Evolutionary conservation across 2,113 vertebrate genomes (phyloP), one percentile per base, ranked within the genome.

Genomic region (Callithrix jacchus): DNA sequence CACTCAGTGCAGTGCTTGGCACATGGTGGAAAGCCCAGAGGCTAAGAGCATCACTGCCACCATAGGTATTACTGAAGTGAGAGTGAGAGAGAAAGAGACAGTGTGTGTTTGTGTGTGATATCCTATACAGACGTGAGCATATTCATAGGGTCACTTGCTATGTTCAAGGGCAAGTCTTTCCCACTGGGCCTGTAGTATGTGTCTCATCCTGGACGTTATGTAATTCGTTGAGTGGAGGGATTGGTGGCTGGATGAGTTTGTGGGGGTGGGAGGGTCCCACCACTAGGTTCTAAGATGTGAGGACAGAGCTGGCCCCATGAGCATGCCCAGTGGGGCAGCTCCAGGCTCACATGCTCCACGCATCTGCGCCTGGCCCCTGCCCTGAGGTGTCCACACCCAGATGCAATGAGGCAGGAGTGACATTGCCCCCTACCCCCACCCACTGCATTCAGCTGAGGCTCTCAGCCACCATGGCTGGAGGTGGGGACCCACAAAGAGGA

Each of bases 1-100:
- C 30, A 4, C 35, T 13, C 5, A 45, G 37, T 10, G 17, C 18
- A 3, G 77, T 52, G 73, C 49, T 18, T 1, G 35, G 3, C 12
- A 0, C 1, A 17, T 2, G 40, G 42, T 32, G 37, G 17, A 80
- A 79, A 40, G 9, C 21, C 40, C 27, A 4, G 25, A 35, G 25
- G 71, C 35, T 52, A 4, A 40, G 0, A 5, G 17, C 8, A 4
- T 32, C 12, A 1, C 66, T 42, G 30, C 64, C 20, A 0, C 9
- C 30, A 9, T 21, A 1, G 30, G 20, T 45, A 5, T n/a, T 11
- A 1, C 2, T 11, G 6, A 32, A 40, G 40, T 35, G 21, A 56
- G 21, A 56, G 54, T 23, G 21, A 56, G 54, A 56, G 54, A 21
- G 66, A 18, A 17, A 21, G 66, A 25, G 16, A 21, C 52, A 25